Base-by-base conservation (phyloP, 2,888 invertebrate genomes). In the Ophion slaviceki region DNA sequence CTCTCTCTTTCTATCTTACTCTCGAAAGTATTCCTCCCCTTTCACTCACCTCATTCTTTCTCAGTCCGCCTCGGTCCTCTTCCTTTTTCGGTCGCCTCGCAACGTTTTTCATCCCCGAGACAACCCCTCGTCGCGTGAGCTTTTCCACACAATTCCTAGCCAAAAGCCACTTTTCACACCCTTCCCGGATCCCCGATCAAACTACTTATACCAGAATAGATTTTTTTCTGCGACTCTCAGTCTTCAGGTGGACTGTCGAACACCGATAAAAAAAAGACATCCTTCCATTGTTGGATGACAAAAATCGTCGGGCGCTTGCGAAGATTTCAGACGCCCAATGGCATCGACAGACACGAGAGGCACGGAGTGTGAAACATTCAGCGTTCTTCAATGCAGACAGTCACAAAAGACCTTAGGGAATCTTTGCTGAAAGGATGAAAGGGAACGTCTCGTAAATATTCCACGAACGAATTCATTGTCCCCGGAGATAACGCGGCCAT, bases 91-190 rank as follows among this genome's bases (percentile, higher is more conserved):
- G 66, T 67, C 80, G 66, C 57, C 80, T 77, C 80, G 67, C 57
- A 53, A 74, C 76, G 45, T 82, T 70, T 24, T 80, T 80, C 57
- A 62, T 86, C 76, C 80, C 76, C 72, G 53, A 47, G 66, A 59
- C 78, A 74, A 78, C 82, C 66, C 64, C 85, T 71, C 40, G 53
- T 59, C 28, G 47, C 57, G 36, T 61, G 80, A 84, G 81, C 66
- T 70, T 75, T 79, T 61, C 72, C 82, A 80, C 82, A 74, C 79
- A 74, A 80, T 80, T 80, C 68, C 62, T 72, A 72, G 82, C 67
- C 80, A 76, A 80, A 74, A 89, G 88, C 89, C 90, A 91, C 90
- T 89, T 89, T 89, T 89, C 88, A 87, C 88, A 85, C 82, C 80
- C 81, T 76, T 85, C 71, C 53, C n/a, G 53, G 66, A 76, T 59